A percentile compares a stretch with the other conserved stretches of the same genome.
Evolutionary conservation across 2,797 vertebrate genomes (phyloP).

Genomic region (Basileuterus tristriatus): DNA sequence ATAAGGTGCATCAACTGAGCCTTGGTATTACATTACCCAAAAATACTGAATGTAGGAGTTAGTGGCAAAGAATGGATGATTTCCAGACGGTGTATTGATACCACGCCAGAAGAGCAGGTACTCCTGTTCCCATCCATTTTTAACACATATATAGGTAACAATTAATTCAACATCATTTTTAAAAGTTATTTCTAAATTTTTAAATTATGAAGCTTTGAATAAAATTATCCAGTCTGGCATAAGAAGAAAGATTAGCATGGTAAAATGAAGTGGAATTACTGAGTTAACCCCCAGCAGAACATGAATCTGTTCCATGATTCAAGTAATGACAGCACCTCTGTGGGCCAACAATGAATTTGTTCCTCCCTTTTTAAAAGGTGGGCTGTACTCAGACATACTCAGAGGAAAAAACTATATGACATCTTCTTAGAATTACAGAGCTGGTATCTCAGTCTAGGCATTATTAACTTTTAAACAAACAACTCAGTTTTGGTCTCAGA

Average conservation of each 20-base stretch:
- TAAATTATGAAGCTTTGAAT: background rate
- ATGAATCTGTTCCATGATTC: background rate
- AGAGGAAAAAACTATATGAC: background rate
- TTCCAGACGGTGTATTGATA: background rate
- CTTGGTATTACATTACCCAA: background rate
- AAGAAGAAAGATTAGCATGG: background rate
- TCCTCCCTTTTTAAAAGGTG: background rate
- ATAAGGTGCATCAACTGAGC: slow-evolving; percentile 11
- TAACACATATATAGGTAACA: background rate
- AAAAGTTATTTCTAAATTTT: background rate
- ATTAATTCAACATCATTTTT: background rate
- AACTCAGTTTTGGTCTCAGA: background rate
- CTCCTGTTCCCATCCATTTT: background rate
- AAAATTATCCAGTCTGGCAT: background rate
- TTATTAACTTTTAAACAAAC: background rate
- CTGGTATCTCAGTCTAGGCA: background rate
- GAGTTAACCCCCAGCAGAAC: background rate
- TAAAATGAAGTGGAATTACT: background rate
- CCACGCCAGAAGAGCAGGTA: background rate
- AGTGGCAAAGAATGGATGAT: background rate
- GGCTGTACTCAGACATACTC: background rate
- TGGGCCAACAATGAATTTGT: background rate
- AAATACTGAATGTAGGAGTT: background rate
- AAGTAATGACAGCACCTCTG: background rate
- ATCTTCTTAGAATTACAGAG: background rate